phyloP scores from a whole-genome alignment of 2,888 invertebrate species.

The Lampropteryx suffumata region DNA sequence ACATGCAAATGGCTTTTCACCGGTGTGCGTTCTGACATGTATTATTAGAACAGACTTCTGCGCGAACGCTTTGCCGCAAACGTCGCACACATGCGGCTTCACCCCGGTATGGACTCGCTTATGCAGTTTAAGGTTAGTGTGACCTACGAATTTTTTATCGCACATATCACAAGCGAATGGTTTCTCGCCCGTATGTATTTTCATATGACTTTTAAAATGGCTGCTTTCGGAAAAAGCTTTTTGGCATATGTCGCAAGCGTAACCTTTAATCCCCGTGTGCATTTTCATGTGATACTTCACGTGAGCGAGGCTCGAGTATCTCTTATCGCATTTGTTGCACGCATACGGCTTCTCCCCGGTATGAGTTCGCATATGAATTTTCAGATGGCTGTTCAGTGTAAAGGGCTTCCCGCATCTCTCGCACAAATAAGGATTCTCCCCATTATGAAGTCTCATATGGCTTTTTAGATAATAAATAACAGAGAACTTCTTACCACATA shows the following conservation, averaged over 20 bases:
- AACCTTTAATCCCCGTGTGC: slow-evolving; percentile 18
- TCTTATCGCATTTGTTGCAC: slow-evolving; percentile 20
- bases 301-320: slow-evolving; percentile 16
- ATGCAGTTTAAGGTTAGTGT: slow-evolving; percentile 21
- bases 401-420: slow-evolving; percentile 20
- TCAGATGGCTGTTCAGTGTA: slow-evolving; percentile 17
- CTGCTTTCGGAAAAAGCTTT: slow-evolving; percentile 20
- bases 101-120: slow-evolving; percentile 17
- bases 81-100: slow-evolving; percentile 21
- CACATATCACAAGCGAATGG: slow-evolving; percentile 25
- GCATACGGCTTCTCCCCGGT: slow-evolving; percentile 23
- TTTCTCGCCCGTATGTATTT: slow-evolving; percentile 19
- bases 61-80: slow-evolving; percentile 20
- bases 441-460: slow-evolving; percentile 21
- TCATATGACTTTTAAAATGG: slow-evolving; percentile 22
- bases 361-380: slow-evolving; percentile 21
- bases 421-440: slow-evolving; percentile 15
- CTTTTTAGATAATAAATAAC: slow-evolving; percentile 22
- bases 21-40: slow-evolving; percentile 21
- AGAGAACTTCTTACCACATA: slow-evolving; percentile 17
- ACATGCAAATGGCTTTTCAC: slow-evolving; percentile 22
- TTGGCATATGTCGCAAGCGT: slow-evolving; percentile 16
- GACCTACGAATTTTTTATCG: slow-evolving; percentile 20
- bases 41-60: slow-evolving; percentile 21
- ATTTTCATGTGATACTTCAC: slow-evolving; percentile 21